phyloP scores from a whole-genome alignment of 1,140 invertebrate species.

The Anthonomus grandis region DNA sequence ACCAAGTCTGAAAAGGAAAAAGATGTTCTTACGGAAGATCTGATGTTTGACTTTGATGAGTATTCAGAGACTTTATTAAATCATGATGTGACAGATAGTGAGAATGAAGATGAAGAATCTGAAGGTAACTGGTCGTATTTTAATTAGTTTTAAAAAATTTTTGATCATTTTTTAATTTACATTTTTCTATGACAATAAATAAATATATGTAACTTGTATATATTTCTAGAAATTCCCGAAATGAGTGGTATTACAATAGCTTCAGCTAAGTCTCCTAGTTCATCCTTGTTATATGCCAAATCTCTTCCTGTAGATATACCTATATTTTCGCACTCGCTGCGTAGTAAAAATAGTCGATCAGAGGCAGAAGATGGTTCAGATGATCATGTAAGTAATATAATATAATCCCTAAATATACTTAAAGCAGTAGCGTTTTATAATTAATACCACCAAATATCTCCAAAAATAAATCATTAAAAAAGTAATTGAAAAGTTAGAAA shows the following conservation, averaged over 20 bases:
- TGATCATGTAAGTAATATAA: conserved; percentile 16
- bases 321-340: conserved; percentile 5
- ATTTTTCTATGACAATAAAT: no score
- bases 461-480: no score
- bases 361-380: conserved; percentile 1
- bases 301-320: conserved; percentile 26
- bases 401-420: no score
- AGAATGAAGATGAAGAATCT: neutral
- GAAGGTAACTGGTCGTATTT: no score
- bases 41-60: conserved; percentile 20
- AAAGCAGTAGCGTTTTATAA: no score
- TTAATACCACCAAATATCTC: no score
- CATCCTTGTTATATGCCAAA: conserved; percentile 22
- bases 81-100: neutral
- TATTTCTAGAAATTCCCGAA: no score
- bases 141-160: no score
- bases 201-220: no score
- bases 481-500: no score
- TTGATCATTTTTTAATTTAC: no score
- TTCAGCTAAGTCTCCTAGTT: conserved; percentile 13
- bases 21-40: conserved; percentile 4
- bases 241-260: neutral
- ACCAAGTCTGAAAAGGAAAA: conserved; percentile 2
- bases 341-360: conserved; percentile 11
- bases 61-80: conserved; percentile 5